These are phyloP conservation scores for Falco biarmicus DNA, from an alignment of 2,797 vertebrate species.

Conservation along the genomic window DNA sequence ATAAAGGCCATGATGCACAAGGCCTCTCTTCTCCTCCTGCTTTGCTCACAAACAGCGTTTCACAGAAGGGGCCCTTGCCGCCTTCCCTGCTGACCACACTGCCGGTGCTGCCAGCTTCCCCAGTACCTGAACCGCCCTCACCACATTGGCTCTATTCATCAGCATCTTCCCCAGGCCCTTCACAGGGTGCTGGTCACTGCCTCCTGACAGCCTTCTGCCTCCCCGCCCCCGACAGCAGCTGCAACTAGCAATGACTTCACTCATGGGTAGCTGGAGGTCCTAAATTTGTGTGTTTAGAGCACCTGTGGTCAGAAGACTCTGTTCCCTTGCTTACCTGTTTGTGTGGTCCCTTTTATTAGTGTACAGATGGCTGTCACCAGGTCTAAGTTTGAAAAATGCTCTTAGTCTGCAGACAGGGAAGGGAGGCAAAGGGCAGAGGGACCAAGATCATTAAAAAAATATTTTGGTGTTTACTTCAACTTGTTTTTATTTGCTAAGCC, in stretches of 20 bases:
- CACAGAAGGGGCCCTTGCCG: not conserved
- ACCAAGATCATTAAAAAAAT: conserved; percentile 4
- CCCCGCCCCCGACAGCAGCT: not conserved
- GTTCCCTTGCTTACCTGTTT: not conserved
- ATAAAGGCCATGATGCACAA: not conserved
- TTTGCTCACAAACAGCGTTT: not conserved
- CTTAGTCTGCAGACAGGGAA: not conserved
- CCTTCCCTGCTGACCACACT: not conserved
- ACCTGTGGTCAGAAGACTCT: not conserved
- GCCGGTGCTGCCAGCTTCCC: not conserved
- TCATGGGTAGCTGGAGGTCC: not conserved
- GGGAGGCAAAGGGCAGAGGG: not conserved
- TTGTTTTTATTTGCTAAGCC: conserved; percentile 44
- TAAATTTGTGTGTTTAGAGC: not conserved
- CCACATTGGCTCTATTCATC: not conserved
- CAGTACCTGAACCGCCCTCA: not conserved
- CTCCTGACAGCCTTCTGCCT: not conserved
- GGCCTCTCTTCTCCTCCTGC: conserved; percentile 3
- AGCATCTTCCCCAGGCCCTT: not conserved
- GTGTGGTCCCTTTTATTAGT: not conserved
- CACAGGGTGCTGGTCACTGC: accelerated
- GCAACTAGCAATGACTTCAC: not conserved
- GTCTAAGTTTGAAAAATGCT: conserved; percentile 10
- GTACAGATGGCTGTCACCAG: not conserved
- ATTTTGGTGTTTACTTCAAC: conserved; percentile 25